phyloP scores from a whole-genome alignment of 2,888 invertebrate genomes.

The Pyrgus malvae region DNA sequence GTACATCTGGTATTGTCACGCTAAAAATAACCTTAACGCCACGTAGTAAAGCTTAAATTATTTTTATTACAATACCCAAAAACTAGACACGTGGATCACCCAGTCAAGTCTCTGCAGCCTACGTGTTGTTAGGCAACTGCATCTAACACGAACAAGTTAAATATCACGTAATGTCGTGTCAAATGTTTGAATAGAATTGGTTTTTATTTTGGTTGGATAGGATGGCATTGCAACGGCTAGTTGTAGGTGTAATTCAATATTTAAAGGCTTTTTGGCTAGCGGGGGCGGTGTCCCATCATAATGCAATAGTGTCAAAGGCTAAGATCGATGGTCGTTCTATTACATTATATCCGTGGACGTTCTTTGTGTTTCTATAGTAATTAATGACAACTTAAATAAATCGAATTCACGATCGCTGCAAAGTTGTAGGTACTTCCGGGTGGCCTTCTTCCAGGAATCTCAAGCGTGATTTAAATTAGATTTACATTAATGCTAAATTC shows the following conservation, averaged over 20 bases:
- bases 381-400: neutral
- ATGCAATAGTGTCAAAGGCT: conserved; percentile 65
- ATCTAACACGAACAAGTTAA: conserved; percentile 46
- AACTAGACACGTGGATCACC: conserved; percentile 56
- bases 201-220: conserved; percentile 40
- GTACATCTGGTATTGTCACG: conserved; percentile 37
- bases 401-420: too few species aligned
- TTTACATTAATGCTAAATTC: too few species aligned
- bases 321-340: conserved; percentile 38
- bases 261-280: conserved; percentile 57
- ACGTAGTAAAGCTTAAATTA: conserved; percentile 41
- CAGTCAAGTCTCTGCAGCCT: conserved; percentile 56
- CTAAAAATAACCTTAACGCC: conserved; percentile 36
- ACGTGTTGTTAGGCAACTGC: conserved; percentile 71
- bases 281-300: conserved; percentile 58
- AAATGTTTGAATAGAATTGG: conserved; percentile 22
- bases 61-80: conserved; percentile 27
- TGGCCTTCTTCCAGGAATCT: too few species aligned
- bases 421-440: too few species aligned
- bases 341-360: conserved; percentile 57
- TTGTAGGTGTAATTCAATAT: conserved; percentile 68
- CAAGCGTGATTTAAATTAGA: too few species aligned
- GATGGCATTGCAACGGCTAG: conserved; percentile 51
- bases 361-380: conserved; percentile 31
- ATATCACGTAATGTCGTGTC: conserved; percentile 34